Conservation (phyloP, 2,113 vertebrate genomes). For the Etheostoma spectabile region DNA sequence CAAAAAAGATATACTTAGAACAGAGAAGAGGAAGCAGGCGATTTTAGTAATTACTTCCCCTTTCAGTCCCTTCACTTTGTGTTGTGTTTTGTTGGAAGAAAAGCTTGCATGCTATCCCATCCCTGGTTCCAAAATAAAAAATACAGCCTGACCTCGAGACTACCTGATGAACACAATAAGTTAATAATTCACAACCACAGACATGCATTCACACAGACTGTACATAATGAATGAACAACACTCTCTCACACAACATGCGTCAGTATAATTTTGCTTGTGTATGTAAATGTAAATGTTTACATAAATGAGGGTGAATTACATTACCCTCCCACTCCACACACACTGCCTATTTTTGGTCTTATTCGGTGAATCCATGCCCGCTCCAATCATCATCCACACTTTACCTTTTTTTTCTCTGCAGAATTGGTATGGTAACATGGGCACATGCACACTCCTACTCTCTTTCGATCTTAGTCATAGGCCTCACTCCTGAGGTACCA, state of each 20-base stretch:
- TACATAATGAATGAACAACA: constrained; percentile 26
- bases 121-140: background rate
- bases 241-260: constrained; percentile 12
- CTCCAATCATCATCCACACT: constrained; percentile 55
- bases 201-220: constrained; percentile 9
- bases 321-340: constrained; percentile 40
- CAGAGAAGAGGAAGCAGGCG: constrained; percentile 62
- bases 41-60: constrained; percentile 61
- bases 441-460: constrained; percentile 83
- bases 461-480: constrained; percentile 82
- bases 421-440: constrained; percentile 80
- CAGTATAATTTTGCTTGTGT: constrained; percentile 10
- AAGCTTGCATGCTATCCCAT: constrained; percentile 13
- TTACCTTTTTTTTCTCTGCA: constrained; percentile 53
- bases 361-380: constrained; percentile 44
- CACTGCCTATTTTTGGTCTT: constrained; percentile 64
- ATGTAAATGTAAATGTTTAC: constrained; percentile 60
- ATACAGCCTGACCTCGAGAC: background rate
- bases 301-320: constrained; percentile 23
- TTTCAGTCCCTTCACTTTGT: constrained; percentile 37
- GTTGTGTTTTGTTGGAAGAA: constrained; percentile 30
- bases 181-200: constrained; percentile 41
- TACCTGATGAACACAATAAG: constrained; percentile 16
- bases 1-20: constrained; percentile 34
- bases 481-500: constrained; percentile 69